Base-by-base conservation (phyloP, 2,888 invertebrate species). In the Encarsia formosa region DNA sequence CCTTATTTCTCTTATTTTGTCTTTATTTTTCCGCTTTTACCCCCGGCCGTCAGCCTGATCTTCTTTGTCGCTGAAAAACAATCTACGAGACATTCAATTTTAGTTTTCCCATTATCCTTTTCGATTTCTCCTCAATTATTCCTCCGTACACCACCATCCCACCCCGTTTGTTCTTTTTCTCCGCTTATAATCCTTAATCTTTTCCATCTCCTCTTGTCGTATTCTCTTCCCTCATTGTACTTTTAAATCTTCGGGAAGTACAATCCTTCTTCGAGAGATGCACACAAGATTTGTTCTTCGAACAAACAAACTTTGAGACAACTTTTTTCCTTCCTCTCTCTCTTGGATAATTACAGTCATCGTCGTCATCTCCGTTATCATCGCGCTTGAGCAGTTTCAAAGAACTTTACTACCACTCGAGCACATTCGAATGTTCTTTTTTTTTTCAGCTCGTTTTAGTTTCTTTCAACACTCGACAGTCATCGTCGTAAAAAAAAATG, bases 111-210 rank as follows among this genome's bases (percentile, higher is more conserved):
- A n/a, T n/a, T n/a, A n/a, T n/a, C n/a, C n/a, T n/a, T n/a, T n/a
- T n/a, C n/a, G n/a, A n/a, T n/a, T n/a, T n/a, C n/a, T n/a, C n/a
- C n/a, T n/a, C n/a, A n/a, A n/a, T 43, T 43, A 26, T 34, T 39
- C 19, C 24, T 6, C 5, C 39, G 8, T 37, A 26, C 22, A 26
- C 38, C 15, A 18, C 29, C 24, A 41, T 8, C 41, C n/a, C n/a
- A n/a, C n/a, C n/a, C n/a, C n/a, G 32, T 22, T 20, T 32, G 23
- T 40, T 49, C 49, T 49, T 20, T n/a, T n/a, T n/a, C n/a, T n/a
- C n/a, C n/a, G n/a, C 41, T 46, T 46, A 42, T 54, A 46, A 49
- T 49, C 49, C 46, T 38, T 46, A 54, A 54, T 54, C 46, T 49
- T 26, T 46, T 48, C 46, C 32, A 38, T 41, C 8, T 29, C 34